A percentile compares a stretch with the other conserved stretches of the same genome.
Evolutionary conservation across 2,797 vertebrate species (phyloP).

Genomic region (Paratrypauchen microcephalus): DNA sequence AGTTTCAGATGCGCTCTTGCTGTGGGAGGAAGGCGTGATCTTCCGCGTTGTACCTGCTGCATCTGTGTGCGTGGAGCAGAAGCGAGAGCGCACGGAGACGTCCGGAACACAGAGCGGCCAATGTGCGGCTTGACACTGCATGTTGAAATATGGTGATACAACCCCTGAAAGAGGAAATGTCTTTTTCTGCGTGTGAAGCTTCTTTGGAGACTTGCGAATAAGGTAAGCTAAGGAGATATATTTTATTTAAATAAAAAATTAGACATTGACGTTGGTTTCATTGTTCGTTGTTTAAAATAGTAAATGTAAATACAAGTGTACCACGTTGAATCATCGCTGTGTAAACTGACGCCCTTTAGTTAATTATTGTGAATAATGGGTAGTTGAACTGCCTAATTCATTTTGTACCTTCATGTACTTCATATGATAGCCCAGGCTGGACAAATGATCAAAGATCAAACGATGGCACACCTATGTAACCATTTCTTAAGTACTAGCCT

Average conservation of each 20-base stretch:
- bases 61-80: neutral
- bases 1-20: neutral
- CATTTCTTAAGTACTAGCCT: too few species aligned
- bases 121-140: slow-evolving; percentile 7
- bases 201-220: slow-evolving; percentile 19
- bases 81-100: slow-evolving; percentile 11
- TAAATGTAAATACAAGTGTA: neutral
- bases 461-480: neutral
- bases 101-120: slow-evolving; percentile 5
- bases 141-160: slow-evolving; percentile 38
- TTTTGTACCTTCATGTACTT: neutral
- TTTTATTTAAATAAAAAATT: neutral
- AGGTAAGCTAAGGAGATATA: slow-evolving; percentile 48
- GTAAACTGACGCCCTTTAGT: slow-evolving; percentile 11
- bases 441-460: neutral
- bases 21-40: slow-evolving; percentile 39
- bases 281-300: neutral
- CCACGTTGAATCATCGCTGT: neutral
- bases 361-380: too few species aligned
- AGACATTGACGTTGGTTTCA: neutral
- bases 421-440: neutral
- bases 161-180: slow-evolving; percentile 64
- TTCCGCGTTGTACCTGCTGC: slow-evolving; percentile 48
- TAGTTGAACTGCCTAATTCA: too few species aligned
- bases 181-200: slow-evolving; percentile 9